Evolutionary conservation across 23 tunicate species (phyloP).

Genomic region (Botrylloides violaceus): DNA sequence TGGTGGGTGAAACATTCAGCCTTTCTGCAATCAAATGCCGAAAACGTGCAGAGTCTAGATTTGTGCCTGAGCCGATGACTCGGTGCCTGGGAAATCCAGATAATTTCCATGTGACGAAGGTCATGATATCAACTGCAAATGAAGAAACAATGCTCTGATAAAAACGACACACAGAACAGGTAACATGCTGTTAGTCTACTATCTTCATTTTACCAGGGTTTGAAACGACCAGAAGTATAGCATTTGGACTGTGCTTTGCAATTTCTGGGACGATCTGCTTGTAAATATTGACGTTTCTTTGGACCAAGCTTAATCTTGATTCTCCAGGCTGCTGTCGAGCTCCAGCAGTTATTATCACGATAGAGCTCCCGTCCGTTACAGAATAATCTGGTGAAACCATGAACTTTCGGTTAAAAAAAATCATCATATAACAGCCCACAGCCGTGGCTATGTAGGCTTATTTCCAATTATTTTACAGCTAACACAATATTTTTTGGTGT

Average conservation of each 20-base stretch:
- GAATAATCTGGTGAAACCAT: constrained; percentile 49
- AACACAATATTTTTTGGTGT: neutral
- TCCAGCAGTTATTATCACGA: constrained; percentile 88
- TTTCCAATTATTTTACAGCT: no score
- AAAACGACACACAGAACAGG: no score
- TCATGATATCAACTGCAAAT: constrained; percentile 67
- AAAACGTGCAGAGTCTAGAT: constrained; percentile 80
- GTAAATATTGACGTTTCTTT: constrained; percentile 80
- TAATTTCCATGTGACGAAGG: constrained; percentile 89
- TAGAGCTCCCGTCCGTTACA: constrained; percentile 38
- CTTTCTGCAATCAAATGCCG: constrained; percentile 64
- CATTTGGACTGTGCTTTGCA: constrained; percentile 73
- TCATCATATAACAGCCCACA: no score
- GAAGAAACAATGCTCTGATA: neutral
- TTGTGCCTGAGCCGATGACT: constrained; percentile 84
- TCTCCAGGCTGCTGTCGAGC: constrained; percentile 84
- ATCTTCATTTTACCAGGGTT: constrained; percentile 89
- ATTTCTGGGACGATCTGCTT: constrained; percentile 65
- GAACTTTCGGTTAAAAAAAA: neutral
- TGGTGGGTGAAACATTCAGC: constrained; percentile 44
- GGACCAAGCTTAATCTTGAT: constrained; percentile 69
- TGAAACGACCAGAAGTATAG: constrained; percentile 63
- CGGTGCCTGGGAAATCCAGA: constrained; percentile 81
- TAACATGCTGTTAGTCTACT: no score
- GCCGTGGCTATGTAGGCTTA: no score